These are phyloP conservation scores for Drosophila bipectinata DNA, from an alignment of 1,140 invertebrate genomes.

Conservation along the genomic window DNA sequence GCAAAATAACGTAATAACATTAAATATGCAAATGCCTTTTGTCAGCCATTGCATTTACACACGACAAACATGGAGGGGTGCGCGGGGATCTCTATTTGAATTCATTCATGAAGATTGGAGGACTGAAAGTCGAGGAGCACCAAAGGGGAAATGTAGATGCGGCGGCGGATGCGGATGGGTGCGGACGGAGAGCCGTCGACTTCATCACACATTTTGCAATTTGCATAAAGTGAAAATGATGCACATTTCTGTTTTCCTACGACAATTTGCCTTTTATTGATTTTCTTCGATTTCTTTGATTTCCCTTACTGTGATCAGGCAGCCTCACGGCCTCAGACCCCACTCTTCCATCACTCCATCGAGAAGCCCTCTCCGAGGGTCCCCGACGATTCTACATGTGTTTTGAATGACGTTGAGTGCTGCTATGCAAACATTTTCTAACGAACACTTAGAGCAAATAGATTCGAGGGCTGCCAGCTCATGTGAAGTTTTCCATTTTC, in stretches of 20 bases:
- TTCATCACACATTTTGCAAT: conserved; percentile 80
- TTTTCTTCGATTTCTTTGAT: conserved; percentile 83
- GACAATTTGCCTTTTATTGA: conserved; percentile 80
- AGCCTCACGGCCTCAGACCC: conserved; percentile 10
- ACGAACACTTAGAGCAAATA: conserved; percentile 82
- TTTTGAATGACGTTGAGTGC: conserved; percentile 81
- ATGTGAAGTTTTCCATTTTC: conserved; percentile 40
- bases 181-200: conserved; percentile 34
- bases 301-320: conserved; percentile 39
- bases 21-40: conserved; percentile 83
- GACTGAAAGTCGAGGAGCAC: conserved; percentile 8
- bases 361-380: conserved; percentile 41
- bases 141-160: neutral
- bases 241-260: conserved; percentile 80
- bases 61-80: conserved; percentile 53
- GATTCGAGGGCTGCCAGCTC: conserved; percentile 60
- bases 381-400: conserved; percentile 65
- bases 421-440: conserved; percentile 83
- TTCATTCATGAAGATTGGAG: conserved; percentile 50
- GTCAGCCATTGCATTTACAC: conserved; percentile 79
- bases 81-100: conserved; percentile 22
- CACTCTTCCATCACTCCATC: neutral
- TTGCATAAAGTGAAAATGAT: conserved; percentile 82
- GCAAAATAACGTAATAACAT: conserved; percentile 83
- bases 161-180: too few relatives aligned